These are phyloP conservation scores for Dinocampus coccinellae DNA, from an alignment of 2,888 invertebrate genomes.

Conservation along the genomic window DNA sequence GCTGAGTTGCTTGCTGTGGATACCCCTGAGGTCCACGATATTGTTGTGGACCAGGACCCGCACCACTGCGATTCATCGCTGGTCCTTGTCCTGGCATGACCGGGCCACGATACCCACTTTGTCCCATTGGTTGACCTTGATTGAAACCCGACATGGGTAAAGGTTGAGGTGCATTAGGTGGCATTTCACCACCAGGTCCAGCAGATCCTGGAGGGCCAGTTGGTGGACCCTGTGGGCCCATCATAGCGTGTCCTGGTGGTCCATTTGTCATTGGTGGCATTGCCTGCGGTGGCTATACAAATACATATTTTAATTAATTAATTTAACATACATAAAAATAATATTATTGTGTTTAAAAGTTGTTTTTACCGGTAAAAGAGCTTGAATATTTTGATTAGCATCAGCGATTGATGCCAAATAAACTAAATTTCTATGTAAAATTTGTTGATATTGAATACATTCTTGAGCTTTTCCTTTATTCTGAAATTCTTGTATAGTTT, in stretches of 20 bases:
- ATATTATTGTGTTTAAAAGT: background rate
- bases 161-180: slow-evolving; percentile 65
- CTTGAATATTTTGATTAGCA: slow-evolving; percentile 92
- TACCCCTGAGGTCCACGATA: slow-evolving; percentile 73
- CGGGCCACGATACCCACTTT: slow-evolving; percentile 72
- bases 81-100: slow-evolving; percentile 73
- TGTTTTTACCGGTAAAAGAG: slow-evolving; percentile 84
- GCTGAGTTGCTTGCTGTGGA: slow-evolving; percentile 78
- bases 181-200: slow-evolving; percentile 65
- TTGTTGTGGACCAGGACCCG: slow-evolving; percentile 73
- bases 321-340: background rate
- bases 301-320: slow-evolving; percentile 22
- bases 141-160: slow-evolving; percentile 65
- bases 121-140: slow-evolving; percentile 67
- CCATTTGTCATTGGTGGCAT: slow-evolving; percentile 70
- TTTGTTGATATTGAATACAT: slow-evolving; percentile 92
- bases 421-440: slow-evolving; percentile 94
- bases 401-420: slow-evolving; percentile 98
- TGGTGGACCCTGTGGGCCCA: slow-evolving; percentile 68
- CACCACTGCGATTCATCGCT: slow-evolving; percentile 70
- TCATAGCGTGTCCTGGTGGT: slow-evolving; percentile 66
- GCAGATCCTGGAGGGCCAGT: slow-evolving; percentile 58
- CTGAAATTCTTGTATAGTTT: slow-evolving; percentile 97
- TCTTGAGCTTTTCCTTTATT: slow-evolving; percentile 94
- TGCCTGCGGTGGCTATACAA: slow-evolving; percentile 73